phyloP scores from a whole-genome alignment of 2,797 vertebrate species.

The Dendrocincla tyrannina region DNA sequence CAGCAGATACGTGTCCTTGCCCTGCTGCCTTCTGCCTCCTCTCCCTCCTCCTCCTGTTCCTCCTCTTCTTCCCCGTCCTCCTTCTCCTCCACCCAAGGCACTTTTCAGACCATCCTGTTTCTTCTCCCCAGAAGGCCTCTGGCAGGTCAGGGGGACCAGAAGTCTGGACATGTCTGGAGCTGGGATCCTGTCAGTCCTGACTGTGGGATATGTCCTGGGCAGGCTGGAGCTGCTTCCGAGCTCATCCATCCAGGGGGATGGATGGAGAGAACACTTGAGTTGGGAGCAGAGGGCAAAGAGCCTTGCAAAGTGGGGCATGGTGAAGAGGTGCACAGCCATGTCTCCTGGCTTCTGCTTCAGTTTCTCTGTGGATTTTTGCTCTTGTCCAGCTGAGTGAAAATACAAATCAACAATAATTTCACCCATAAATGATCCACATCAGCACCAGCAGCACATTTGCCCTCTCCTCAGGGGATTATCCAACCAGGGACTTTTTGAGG shows the following conservation, averaged over 20 bases:
- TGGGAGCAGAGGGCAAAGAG: neutral
- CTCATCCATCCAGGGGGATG: neutral
- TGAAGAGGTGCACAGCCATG: neutral
- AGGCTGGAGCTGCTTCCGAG: neutral
- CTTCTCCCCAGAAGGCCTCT: neutral
- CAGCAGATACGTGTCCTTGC: neutral
- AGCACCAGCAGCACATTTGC: neutral
- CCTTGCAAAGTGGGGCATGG: neutral
- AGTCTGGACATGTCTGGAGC: neutral
- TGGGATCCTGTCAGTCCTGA: neutral
- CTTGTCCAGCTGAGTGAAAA: neutral
- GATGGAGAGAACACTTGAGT: neutral
- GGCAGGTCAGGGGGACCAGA: neutral
- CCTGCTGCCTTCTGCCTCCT: neutral
- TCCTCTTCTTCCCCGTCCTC: neutral
- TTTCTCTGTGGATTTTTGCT: neutral
- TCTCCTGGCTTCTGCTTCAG: neutral
- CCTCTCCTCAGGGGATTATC: neutral
- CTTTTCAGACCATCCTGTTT: no score
- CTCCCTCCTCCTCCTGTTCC: accelerated
- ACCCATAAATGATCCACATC: neutral
- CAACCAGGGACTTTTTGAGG: neutral
- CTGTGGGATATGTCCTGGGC: neutral
- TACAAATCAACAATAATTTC: neutral
- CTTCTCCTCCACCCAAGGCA: neutral